Percentiles rank a stretch among this genome's conserved stretches.
phyloP scores from a whole-genome alignment of 2,113 vertebrate genomes.

The Megalops atlanticus region DNA sequence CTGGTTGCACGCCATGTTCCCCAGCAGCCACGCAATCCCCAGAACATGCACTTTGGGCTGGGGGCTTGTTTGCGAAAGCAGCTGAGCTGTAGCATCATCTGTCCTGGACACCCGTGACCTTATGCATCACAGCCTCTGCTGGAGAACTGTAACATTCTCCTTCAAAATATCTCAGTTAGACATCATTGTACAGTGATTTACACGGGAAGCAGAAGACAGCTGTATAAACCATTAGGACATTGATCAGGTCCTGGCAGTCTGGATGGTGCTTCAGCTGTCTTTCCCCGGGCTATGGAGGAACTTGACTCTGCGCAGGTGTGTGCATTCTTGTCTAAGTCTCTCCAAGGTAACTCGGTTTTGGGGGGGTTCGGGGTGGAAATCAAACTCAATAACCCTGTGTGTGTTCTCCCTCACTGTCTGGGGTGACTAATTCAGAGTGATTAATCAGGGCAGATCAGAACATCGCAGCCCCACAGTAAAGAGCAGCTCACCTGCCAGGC shows the following conservation, averaged over 20 bases:
- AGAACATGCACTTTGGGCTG: no score
- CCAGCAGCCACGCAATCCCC: no score
- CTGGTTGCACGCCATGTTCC: not conserved
- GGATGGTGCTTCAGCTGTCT: conserved; percentile 44
- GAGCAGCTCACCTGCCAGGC: conserved; percentile 37
- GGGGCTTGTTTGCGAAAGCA: no score
- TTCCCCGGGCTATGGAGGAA: conserved; percentile 51
- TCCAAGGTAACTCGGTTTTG: not conserved
- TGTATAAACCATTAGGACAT: conserved; percentile 46
- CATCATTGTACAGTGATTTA: conserved; percentile 26
- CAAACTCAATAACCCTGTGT: conserved; percentile 35
- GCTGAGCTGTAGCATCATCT: no score
- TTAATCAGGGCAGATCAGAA: conserved; percentile 51
- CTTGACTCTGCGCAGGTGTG: conserved; percentile 22
- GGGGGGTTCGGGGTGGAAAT: no score
- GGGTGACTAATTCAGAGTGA: conserved; percentile 17
- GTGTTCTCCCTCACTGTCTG: not conserved
- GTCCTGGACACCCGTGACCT: no score
- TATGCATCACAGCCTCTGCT: no score
- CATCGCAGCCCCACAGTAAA: conserved; percentile 41
- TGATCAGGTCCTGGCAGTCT: conserved; percentile 36
- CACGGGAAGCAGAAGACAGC: not conserved
- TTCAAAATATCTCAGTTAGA: not conserved
- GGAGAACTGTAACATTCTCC: no score
- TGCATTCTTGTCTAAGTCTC: conserved; percentile 49